Evolutionary conservation across 2,888 invertebrate genomes (phyloP), one percentile per base, ranked within the genome.

Genomic region (Macrophya annulata): DNA sequence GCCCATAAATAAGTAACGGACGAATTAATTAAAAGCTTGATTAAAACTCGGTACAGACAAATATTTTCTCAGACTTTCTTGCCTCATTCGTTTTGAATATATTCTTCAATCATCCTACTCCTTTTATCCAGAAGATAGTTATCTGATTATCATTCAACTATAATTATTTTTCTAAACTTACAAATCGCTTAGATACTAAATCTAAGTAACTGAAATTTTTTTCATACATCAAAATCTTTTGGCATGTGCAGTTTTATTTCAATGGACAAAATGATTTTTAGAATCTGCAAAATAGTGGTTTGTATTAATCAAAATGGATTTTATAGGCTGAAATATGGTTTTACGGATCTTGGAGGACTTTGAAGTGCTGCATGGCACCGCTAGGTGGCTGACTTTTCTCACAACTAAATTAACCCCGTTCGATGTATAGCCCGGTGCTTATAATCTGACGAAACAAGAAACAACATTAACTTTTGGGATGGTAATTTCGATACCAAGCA

Each of bases 11-110:
- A 48, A 45, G n/a, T 48, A 48, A 76, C 45, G 76, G 48, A 48
- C n/a, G 76, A 76, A 76, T 76, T 76, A 48, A 76, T 76, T 76
- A 31, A 51, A 45, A n/a, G 37, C 71, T 72, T 72, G 37, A 72
- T 72, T 17, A 72, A 72, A 72, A 37, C 71, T 40, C n/a, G n/a
- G 40, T 72, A 17, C n/a, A n/a, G n/a, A 72, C 4, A 72, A 40
- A 72, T 72, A 40, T 72, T 72, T 9, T 21, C n/a, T 40, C 8
- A 72, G n/a, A 10, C 71, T 37, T 5, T 21, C 4, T 17, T 43
- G n/a, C 71, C n/a, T n/a, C n/a, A 3, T 40, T 72, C 37, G 4
- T n/a, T 17, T 72, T 72, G 4, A 43, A 40, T 40, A 43, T n/a
- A 40, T 5, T 72, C 21, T 17, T 40, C 1, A 72, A 72, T 40